These are phyloP conservation scores for Sarcophaga variegata DNA, from an alignment of 2,888 invertebrate species.

Conservation along the genomic window DNA sequence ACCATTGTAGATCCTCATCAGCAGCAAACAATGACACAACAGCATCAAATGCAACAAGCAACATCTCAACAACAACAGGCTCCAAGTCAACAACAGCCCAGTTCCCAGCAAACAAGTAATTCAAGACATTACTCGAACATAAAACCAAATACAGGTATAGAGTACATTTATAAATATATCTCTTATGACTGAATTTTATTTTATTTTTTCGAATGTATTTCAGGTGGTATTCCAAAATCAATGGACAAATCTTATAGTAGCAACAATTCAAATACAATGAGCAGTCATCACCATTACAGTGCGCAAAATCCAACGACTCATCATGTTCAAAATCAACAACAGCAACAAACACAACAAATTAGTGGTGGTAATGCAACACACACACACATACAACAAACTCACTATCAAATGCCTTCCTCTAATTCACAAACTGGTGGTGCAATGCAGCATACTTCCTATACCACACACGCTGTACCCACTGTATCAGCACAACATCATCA, in stretches of 20 bases:
- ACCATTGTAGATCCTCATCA: conserved; percentile 76
- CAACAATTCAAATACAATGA: conserved; percentile 67
- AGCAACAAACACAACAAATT: conserved; percentile 73
- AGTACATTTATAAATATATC: background rate
- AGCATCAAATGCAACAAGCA: conserved; percentile 73
- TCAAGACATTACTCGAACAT: conserved; percentile 75
- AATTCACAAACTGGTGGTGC: conserved; percentile 72
- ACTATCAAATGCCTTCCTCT: conserved; percentile 80
- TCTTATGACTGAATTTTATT: background rate
- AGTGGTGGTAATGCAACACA: conserved; percentile 55
- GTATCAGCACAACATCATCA: conserved; percentile 74
- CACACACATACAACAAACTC: conserved; percentile 73
- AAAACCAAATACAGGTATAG: conserved; percentile 74
- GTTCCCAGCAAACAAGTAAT: conserved; percentile 71
- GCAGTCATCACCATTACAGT: conserved; percentile 77
- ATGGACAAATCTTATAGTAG: conserved; percentile 78
- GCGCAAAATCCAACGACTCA: conserved; percentile 75
- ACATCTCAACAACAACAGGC: conserved; percentile 72
- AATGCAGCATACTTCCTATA: conserved; percentile 78
- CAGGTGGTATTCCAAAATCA: conserved; percentile 76
- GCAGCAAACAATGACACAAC: conserved; percentile 74
- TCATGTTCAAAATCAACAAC: conserved; percentile 71
- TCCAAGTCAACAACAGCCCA: conserved; percentile 72
- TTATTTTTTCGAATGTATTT: background rate
- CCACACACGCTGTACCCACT: conserved; percentile 73